Percentiles rank a stretch among this genome's conserved stretches.
phyloP scores from a whole-genome alignment of 2,888 invertebrate genomes.

The Diarsia brunnea region DNA sequence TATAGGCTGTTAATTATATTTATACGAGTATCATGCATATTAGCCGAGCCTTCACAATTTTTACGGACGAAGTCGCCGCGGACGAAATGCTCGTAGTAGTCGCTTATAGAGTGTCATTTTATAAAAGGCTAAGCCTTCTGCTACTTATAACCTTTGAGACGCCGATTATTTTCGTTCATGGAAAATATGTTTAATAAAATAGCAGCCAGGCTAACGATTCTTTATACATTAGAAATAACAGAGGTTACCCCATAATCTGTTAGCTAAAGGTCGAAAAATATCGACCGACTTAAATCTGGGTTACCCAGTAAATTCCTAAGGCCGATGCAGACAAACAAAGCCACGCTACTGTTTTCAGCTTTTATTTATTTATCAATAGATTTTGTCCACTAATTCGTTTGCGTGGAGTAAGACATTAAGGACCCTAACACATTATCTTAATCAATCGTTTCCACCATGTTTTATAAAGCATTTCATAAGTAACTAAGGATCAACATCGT shows the following conservation, averaged over 20 bases:
- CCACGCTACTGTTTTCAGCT: conserved; percentile 20
- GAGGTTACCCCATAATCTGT: conserved; percentile 45
- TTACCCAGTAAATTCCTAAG: conserved; percentile 70
- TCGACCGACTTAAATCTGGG: conserved; percentile 73
- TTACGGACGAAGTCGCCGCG: too few species aligned
- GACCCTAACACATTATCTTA: too few species aligned
- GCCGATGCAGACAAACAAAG: conserved; percentile 58
- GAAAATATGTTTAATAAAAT: background rate
- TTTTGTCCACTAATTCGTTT: background rate
- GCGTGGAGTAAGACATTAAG: background rate
- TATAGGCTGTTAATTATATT: too few species aligned
- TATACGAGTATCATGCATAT: too few species aligned
- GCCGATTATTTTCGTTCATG: too few species aligned
- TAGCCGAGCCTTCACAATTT: too few species aligned
- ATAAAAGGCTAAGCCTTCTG: too few species aligned
- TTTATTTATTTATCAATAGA: conserved; percentile 6
- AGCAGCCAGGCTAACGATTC: background rate
- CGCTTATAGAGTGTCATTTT: too few species aligned
- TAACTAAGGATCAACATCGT: background rate
- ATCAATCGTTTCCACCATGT: too few species aligned
- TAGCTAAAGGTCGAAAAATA: conserved; percentile 71
- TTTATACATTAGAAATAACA: conserved; percentile 34
- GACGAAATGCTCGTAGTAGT: too few species aligned
- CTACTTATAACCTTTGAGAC: too few species aligned
- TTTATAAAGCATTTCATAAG: background rate